Conservation (phyloP, 2,113 vertebrate genomes). For the Takifugu flavidus region DNA sequence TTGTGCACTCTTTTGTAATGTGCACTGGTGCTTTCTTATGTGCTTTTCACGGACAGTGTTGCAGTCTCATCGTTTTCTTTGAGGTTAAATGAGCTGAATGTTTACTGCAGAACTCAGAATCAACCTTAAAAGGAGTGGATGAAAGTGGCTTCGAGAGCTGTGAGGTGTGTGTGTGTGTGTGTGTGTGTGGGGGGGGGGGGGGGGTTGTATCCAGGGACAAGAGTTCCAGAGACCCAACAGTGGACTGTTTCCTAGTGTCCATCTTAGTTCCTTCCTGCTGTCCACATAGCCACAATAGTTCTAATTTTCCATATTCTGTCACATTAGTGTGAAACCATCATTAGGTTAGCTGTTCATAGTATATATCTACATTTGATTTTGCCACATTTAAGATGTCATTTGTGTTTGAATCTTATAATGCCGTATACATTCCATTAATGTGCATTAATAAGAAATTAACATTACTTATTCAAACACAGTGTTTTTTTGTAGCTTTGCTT, state of each 20-base stretch:
- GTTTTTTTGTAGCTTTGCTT: background rate
- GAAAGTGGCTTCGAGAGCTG: conserved; percentile 2
- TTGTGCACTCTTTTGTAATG: background rate
- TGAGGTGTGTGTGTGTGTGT: background rate
- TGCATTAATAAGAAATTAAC: background rate
- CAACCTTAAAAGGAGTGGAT: too few species aligned
- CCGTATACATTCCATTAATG: background rate
- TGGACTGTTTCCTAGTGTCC: conserved; percentile 18
- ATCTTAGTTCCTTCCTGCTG: conserved; percentile 29
- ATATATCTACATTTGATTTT: too few species aligned
- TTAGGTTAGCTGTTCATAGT: too few species aligned
- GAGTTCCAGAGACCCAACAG: conserved; percentile 11
- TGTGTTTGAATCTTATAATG: too few species aligned
- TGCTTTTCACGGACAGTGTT: too few species aligned
- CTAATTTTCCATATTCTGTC: conserved; percentile 44
- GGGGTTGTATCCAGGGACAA: conserved; percentile 19
- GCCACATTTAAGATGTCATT: too few species aligned
- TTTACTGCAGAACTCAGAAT: background rate
- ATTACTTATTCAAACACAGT: background rate
- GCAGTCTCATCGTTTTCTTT: too few species aligned
- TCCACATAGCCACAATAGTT: conserved; percentile 53
- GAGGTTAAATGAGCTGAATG: background rate
- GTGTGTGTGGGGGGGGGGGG: conserved; percentile 1
- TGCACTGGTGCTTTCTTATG: background rate
- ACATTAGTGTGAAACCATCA: background rate